Base-by-base conservation (phyloP, 1,140 invertebrate genomes). In the Glossosoma conforme region DNA sequence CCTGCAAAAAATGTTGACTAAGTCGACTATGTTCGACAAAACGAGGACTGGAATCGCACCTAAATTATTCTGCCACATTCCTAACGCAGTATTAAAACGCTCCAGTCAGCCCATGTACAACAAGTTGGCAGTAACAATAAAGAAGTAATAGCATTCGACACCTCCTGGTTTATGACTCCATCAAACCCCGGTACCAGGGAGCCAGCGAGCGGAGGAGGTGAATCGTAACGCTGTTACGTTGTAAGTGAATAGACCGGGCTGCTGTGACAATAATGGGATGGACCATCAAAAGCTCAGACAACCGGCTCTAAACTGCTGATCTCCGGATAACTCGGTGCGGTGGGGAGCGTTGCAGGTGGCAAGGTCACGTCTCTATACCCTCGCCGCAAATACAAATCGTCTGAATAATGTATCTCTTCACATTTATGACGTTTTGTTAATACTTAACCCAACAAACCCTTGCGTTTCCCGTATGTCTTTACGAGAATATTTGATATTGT, bases 91-190 rank as follows among this genome's bases (percentile, higher is more conserved):
- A 24, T 52, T 52, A 37, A 44, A 40, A 44, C 49, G 49, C 20
- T 6, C 19, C 13, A 24, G 13, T 5, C 32, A 46, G 44, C 18
- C 43, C 30, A 20, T 3, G 9, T 13, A 37, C 36, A 47, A 55
- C 54, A 52, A 52, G 54, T 37, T 43, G 48, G n/a, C 45, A 21
- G 25, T 32, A 28, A 38, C 46, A 42, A 38, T 47, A 46, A 46
- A 45, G 40, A 40, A 11, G 20, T 19, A 18, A 33, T 28, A 40
- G 32, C 15, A 24, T 58, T 58, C 56, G 56, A 58, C 56, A 53
- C 56, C 56, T 51, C 56, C 36, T 58, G 56, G 53, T 58, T 58
- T 58, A 58, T 58, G 45, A 33, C 40, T 45, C 55, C 45, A 57
- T 57, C 49, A 52, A 57, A 46, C 18, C 22, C 17, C 2, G 32